Base-by-base conservation (phyloP, 2,797 vertebrate genomes). In the Cichlasoma orientale region DNA sequence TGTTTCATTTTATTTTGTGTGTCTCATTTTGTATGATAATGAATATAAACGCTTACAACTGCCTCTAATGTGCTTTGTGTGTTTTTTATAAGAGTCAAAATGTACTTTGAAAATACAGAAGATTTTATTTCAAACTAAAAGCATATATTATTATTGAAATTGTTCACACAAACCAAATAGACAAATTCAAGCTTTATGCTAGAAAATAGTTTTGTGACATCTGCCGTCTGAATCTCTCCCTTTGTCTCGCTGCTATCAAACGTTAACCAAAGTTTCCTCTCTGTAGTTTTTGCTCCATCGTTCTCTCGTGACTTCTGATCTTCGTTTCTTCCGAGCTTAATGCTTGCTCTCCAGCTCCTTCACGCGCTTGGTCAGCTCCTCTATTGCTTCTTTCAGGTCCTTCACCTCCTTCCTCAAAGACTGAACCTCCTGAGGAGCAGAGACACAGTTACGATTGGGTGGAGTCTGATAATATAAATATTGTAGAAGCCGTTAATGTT, bases 401-500 rank as follows among this genome's bases (percentile, higher is more conserved):
- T 95, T 94, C 87, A 96, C 75, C 74, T 96, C 94, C 68, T 91
- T 92, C 84, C 74, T 94, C 88, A 96, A 81, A 31, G 91, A 89
- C 61, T 94, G 93, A 9, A 95, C 79, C 33, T 95, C 94, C 95
- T 95, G 85, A 78, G 47, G 25, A 11, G 31, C 44, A 82, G 31
- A 76, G 12, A 68, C 1, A 74, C 0, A 41, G 47, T 54, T 21
- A 50, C 1, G 36, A 56, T 58, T 19, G 52, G 57, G 71, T 7
- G 16, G 12, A 56, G 10, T 29, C 25, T 16, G 27, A 66, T 47
- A 5, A 66, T 18, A 38, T 44, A 3, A 3, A 10, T n/a, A 53
- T n/a, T n/a, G 50, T 7, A 23, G 59, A 63, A n/a, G 21, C 2
- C 1, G 14, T 41, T 44, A 23, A 0, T 27, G 23, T 27, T 66